These are phyloP conservation scores for Myrmecophaga tridactyla DNA, from an alignment of 2,113 vertebrate genomes.

Conservation along the genomic window DNA sequence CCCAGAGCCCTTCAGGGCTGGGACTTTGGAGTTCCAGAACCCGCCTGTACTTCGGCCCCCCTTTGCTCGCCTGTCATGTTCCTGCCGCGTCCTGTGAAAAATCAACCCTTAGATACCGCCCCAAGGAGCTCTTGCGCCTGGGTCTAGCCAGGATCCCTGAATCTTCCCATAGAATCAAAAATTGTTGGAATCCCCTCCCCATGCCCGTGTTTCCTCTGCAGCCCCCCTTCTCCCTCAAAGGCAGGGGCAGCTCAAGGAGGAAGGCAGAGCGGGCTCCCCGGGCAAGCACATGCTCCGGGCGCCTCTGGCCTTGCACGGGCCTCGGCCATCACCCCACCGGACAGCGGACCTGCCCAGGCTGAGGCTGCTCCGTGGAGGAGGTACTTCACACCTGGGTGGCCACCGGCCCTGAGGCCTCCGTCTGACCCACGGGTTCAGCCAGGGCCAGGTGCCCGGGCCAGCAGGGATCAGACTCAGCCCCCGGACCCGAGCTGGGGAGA, in stretches of 20 bases:
- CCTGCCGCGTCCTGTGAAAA: not conserved
- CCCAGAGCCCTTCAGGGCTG: not conserved
- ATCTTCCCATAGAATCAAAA: not conserved
- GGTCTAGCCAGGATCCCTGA: not conserved
- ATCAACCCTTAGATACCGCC: no score
- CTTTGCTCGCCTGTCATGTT: not conserved
- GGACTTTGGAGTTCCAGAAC: accelerated
- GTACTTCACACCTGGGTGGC: not conserved
- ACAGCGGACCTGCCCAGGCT: not conserved
- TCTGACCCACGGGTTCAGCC: not conserved
- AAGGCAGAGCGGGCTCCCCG: not conserved
- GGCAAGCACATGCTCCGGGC: not conserved
- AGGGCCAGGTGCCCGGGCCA: not conserved
- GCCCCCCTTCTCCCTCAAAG: not conserved
- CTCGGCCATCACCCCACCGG: not conserved
- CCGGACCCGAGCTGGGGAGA: not conserved
- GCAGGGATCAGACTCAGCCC: not conserved
- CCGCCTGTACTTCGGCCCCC: not conserved
- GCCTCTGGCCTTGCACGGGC: not conserved
- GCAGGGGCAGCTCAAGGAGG: not conserved
- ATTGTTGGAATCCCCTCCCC: not conserved
- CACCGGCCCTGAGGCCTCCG: not conserved
- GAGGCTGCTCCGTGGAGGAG: not conserved
- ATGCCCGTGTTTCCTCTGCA: not conserved
- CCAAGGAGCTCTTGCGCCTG: no score